These are phyloP conservation scores for Acleris literana DNA, from an alignment of 2,888 invertebrate species.

Conservation along the genomic window DNA sequence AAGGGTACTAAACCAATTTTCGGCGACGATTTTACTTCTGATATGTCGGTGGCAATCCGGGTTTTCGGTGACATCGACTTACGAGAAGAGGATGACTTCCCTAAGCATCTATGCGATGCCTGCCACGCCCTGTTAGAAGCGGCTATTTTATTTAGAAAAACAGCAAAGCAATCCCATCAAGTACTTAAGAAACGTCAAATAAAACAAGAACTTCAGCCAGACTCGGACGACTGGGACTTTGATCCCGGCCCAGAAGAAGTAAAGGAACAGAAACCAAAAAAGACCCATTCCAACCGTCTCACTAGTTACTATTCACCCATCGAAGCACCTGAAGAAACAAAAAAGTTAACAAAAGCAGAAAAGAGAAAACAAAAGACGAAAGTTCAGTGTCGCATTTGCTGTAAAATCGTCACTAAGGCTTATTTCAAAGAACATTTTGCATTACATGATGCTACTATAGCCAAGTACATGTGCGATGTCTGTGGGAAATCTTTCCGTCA, in stretches of 20 bases:
- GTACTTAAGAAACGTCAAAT: slow-evolving; percentile 26
- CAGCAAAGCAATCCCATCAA: slow-evolving; percentile 32
- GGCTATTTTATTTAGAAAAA: slow-evolving; percentile 36
- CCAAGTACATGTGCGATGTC: slow-evolving; percentile 35
- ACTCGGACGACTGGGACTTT: slow-evolving; percentile 18
- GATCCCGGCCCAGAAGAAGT: slow-evolving; percentile 1
- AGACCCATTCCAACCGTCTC: slow-evolving; percentile 16
- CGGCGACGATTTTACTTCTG: slow-evolving; percentile 25
- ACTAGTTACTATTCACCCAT: slow-evolving; percentile 24
- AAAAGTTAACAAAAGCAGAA: slow-evolving; percentile 1
- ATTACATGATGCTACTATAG: slow-evolving; percentile 30
- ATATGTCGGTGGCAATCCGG: slow-evolving; percentile 29
- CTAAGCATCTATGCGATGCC: slow-evolving; percentile 34
- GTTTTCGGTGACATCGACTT: slow-evolving; percentile 35
- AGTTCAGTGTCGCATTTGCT: slow-evolving; percentile 36
- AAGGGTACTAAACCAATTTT: slow-evolving; percentile 35
- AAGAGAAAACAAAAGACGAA: slow-evolving; percentile 14
- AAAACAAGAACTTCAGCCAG: slow-evolving; percentile 25
- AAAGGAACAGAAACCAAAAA: slow-evolving; percentile 22
- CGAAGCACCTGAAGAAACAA: slow-evolving; percentile 21
- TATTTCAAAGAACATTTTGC: slow-evolving; percentile 35
- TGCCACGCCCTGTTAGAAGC: slow-evolving; percentile 33
- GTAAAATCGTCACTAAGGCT: slow-evolving; percentile 32
- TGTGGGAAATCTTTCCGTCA: slow-evolving; percentile 36
- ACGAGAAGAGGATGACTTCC: slow-evolving; percentile 35